These are phyloP conservation scores for Gortyna flavago DNA, from an alignment of 2,888 invertebrate species.

Conservation along the genomic window DNA sequence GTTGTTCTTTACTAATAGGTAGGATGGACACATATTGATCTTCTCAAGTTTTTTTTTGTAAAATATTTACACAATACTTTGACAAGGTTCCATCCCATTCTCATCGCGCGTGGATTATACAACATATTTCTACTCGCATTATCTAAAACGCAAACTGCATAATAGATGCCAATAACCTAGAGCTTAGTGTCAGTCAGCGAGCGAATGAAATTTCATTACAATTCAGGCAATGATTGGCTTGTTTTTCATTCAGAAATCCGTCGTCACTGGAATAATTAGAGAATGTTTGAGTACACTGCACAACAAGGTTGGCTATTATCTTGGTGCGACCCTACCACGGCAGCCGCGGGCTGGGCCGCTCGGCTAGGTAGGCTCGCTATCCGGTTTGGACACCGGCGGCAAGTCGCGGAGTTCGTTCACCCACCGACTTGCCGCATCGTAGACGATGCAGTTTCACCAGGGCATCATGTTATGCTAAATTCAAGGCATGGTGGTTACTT, in stretches of 20 bases:
- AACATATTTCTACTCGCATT: background rate
- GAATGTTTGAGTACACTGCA: constrained; percentile 63
- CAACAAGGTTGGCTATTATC: constrained; percentile 66
- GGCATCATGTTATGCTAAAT: constrained; percentile 77
- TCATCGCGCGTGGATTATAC: too few species aligned
- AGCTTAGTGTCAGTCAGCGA: background rate
- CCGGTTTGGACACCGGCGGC: constrained; percentile 85
- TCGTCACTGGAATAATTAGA: constrained; percentile 68
- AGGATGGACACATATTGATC: too few species aligned
- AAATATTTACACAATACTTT: too few species aligned
- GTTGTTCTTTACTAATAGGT: background rate
- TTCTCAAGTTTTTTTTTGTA: too few species aligned
- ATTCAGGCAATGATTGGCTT: constrained; percentile 7
- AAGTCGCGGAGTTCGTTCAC: constrained; percentile 85
- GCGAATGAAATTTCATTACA: background rate
- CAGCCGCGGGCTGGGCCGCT: constrained; percentile 68
- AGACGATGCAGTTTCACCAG: constrained; percentile 83
- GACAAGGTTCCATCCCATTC: too few species aligned
- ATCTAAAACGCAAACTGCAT: background rate
- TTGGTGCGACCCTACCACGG: constrained; percentile 65
- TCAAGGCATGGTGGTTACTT: constrained; percentile 54
- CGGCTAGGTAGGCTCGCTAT: constrained; percentile 83
- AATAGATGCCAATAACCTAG: background rate
- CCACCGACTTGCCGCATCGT: constrained; percentile 79
- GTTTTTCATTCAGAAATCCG: constrained; percentile 12